These are phyloP conservation scores for Drosophila robusta DNA, from an alignment of 2,888 invertebrate genomes.

Conservation along the genomic window DNA sequence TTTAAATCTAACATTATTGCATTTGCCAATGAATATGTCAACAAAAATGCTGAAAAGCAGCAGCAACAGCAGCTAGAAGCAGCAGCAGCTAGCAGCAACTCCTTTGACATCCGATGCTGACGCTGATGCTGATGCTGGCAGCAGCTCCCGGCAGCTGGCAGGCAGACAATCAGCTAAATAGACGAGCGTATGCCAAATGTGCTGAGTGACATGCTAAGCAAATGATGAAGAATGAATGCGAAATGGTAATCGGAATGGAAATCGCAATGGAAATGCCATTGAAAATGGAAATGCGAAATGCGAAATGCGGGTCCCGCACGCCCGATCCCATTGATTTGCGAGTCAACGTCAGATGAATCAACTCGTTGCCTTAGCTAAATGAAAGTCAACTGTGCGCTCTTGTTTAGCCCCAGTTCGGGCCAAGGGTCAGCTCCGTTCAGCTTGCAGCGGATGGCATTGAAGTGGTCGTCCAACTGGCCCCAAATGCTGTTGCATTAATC, in stretches of 20 bases:
- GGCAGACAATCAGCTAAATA: conserved; percentile 75
- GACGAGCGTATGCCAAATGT: conserved; percentile 68
- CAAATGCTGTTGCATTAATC: conserved; percentile 67
- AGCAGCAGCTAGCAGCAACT: conserved; percentile 23
- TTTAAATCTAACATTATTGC: conserved; percentile 78
- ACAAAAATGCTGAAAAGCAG: conserved; percentile 62
- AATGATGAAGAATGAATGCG: conserved; percentile 80
- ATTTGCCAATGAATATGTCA: conserved; percentile 79
- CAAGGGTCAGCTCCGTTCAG: conserved; percentile 31
- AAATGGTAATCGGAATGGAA: conserved; percentile 77
- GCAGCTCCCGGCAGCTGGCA: conserved; percentile 24
- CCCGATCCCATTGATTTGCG: conserved; percentile 69
- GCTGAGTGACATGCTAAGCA: conserved; percentile 76
- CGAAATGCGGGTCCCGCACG: conserved; percentile 69
- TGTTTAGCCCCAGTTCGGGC: conserved; percentile 6
- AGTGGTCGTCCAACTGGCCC: neutral
- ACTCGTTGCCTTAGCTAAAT: conserved; percentile 36
- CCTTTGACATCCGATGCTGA: conserved; percentile 39
- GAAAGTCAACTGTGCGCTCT: conserved; percentile 47
- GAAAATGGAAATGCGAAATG: conserved; percentile 36
- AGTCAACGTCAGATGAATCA: conserved; percentile 59
- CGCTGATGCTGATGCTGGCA: conserved; percentile 9
- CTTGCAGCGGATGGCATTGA: neutral
- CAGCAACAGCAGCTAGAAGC: neutral
- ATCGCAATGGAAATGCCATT: conserved; percentile 65